Conservation (phyloP, 1,140 invertebrate genomes). For the Drosophila bocki region DNA sequence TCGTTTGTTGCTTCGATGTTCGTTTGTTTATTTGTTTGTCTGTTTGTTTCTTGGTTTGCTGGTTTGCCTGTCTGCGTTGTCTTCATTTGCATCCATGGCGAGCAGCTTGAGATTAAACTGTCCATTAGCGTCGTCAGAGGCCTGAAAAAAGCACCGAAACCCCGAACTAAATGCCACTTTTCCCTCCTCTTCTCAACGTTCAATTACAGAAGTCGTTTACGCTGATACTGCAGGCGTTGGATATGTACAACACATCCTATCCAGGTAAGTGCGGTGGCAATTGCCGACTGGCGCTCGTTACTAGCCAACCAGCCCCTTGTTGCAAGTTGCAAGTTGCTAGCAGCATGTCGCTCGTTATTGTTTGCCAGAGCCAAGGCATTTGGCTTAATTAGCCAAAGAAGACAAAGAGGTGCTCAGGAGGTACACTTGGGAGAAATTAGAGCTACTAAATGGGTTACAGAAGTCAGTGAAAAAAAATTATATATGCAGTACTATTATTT, state of each 20-base stretch:
- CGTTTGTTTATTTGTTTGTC: slow-evolving; percentile 24
- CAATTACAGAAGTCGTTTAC: slow-evolving; percentile 94
- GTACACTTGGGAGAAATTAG: slow-evolving; percentile 14
- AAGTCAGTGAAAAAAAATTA: too few species aligned
- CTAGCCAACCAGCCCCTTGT: slow-evolving; percentile 25
- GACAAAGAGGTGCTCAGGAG: slow-evolving; percentile 7
- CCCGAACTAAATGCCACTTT: slow-evolving; percentile 47
- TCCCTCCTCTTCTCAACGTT: slow-evolving; percentile 45
- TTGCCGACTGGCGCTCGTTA: slow-evolving; percentile 50
- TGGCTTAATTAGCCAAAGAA: slow-evolving; percentile 73
- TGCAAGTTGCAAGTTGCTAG: slow-evolving; percentile 31
- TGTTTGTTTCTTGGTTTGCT: slow-evolving; percentile 15
- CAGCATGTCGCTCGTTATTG: slow-evolving; percentile 51
- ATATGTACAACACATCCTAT: slow-evolving; percentile 90
- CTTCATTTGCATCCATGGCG: slow-evolving; percentile 71
- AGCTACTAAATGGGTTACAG: too few species aligned
- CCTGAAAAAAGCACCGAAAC: slow-evolving; percentile 49
- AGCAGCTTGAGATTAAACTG: slow-evolving; percentile 75
- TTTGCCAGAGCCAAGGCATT: slow-evolving; percentile 49
- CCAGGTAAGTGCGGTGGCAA: slow-evolving; percentile 87
- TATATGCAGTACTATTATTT: too few species aligned
- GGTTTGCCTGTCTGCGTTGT: slow-evolving; percentile 50
- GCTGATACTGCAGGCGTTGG: slow-evolving; percentile 95
- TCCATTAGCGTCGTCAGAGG: slow-evolving; percentile 74
- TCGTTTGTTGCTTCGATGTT: slow-evolving; percentile 20